Conservation (phyloP, 92 coral and sea anemone species). For the Muricea muricata region DNA sequence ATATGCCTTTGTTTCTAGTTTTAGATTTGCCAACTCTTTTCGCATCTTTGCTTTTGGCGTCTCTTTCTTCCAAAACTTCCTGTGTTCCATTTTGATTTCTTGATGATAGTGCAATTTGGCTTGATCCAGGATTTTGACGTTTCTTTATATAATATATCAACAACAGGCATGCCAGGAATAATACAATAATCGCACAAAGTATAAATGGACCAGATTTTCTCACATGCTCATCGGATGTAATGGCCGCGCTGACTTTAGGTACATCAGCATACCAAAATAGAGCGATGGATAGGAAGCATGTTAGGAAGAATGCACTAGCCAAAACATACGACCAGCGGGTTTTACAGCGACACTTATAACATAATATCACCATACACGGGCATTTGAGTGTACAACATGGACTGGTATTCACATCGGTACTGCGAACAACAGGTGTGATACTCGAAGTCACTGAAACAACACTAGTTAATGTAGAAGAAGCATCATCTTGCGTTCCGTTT, state of each 20-base stretch:
- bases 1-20: background rate
- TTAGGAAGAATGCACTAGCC: background rate
- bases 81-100: background rate
- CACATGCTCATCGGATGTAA: background rate
- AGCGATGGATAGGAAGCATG: background rate
- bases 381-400: background rate
- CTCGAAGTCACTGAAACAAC: background rate
- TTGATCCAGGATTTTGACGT: background rate
- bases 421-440: background rate
- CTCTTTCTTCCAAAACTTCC: background rate
- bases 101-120: background rate
- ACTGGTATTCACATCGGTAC: background rate
- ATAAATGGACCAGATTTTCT: background rate
- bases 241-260: background rate
- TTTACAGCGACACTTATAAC: too few species aligned
- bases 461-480: background rate
- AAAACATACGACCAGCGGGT: background rate
- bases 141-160: background rate
- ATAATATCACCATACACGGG: background rate
- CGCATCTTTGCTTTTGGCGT: background rate
- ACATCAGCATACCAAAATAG: slow-evolving; percentile 12
- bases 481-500: background rate
- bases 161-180: background rate
- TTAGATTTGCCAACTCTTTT: background rate
- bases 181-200: background rate